phyloP scores from a whole-genome alignment of 2,888 invertebrate genomes.

The Xestia rhomboidea region DNA sequence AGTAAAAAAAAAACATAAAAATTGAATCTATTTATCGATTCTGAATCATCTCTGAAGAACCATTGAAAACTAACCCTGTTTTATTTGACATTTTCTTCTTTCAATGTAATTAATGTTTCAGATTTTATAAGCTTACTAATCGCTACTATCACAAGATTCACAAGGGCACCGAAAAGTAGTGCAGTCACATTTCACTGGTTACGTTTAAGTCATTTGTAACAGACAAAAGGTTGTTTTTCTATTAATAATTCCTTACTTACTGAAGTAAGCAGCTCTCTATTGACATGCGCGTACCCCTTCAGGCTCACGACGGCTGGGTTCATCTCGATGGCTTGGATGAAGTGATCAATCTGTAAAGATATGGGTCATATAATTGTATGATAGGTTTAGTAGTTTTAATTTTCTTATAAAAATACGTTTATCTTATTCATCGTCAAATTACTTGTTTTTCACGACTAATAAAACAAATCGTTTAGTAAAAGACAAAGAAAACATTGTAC shows the following conservation, averaged over 20 bases:
- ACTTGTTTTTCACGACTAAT: not conserved
- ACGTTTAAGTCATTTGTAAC: not conserved
- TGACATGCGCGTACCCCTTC: conserved; percentile 92
- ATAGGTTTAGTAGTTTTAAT: not conserved
- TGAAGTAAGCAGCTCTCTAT: conserved; percentile 92
- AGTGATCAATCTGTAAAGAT: conserved; percentile 91
- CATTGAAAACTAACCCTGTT: not conserved
- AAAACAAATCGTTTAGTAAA: not conserved
- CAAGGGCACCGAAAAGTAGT: not conserved
- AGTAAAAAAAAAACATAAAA: too few species aligned
- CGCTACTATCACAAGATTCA: not conserved
- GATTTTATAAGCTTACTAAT: not conserved
- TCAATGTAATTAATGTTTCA: not conserved
- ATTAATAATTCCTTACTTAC: conserved; percentile 80
- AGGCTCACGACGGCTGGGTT: conserved; percentile 93
- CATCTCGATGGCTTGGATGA: conserved; percentile 93
- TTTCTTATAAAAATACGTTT: not conserved
- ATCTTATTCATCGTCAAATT: not conserved
- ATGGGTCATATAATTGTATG: not conserved
- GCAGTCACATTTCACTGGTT: not conserved
- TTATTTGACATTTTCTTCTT: not conserved
- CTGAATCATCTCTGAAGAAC: not conserved
- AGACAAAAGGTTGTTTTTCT: not conserved
- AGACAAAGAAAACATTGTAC: not conserved
- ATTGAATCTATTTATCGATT: not conserved